Base-by-base conservation (phyloP, 2,888 invertebrate genomes). In the Gymnocheta viridis region DNA sequence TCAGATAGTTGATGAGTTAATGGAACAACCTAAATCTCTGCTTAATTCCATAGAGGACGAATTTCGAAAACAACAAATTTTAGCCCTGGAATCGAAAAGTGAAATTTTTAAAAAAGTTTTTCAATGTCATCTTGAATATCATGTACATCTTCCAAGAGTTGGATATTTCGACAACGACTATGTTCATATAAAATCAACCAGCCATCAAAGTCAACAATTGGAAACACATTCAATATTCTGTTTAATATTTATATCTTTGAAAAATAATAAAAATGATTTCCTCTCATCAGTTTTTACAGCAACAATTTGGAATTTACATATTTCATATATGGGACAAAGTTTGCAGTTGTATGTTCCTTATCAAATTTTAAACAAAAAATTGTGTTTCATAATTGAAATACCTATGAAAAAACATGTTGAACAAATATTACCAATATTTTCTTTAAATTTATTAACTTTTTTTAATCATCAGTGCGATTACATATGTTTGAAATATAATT, bases 21-120 rank as follows among this genome's bases (percentile, higher is more conserved):
- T 86, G 38, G 47, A 86, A 1, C 69, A 89, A 49, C 90, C 90
- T 0, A 69, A 27, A 7, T 77, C 86, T 2, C 84, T 90, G 0
- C 82, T 88, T 73, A 78, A 86, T 41, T 86, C 85, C 0, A 87
- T 91, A 17, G 87, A 90, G 27, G 77, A 80, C 14, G 90, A 91
- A 79, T 88, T 88, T 38, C 85, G 86, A 35, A 89, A 89, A 32
- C 91, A 91, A 56, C 89, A 91, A 41, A 82, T 91, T 0, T 83
- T 91, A 27, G 86, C 90, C 0, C 86, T 91, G 14, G 87, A 86
- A 4, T 83, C 82, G 2, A 87, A 88, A 72, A 73, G 67, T 4
- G 44, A 87, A 49, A 77, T 87, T 27, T 86, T 84, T 60, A 47
- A 85, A 19, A 82, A 85, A 35, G 3, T 88, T 2, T 66, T 89